Evolutionary conservation across 2,797 vertebrate genomes (phyloP).

Genomic region (Sebastes flavidus): DNA sequence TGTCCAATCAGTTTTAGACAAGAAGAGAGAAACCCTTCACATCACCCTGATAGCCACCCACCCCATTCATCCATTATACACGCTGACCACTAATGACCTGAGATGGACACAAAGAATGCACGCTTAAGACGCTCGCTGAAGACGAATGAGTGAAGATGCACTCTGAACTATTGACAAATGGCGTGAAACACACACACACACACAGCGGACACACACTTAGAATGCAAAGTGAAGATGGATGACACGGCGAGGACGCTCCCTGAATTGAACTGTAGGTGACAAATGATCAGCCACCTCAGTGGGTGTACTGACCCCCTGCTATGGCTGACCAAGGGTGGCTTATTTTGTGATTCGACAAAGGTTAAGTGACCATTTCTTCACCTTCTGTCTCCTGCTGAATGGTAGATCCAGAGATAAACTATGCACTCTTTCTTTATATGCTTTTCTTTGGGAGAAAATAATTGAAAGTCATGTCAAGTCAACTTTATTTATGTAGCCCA

Average conservation of each 20-base stretch:
- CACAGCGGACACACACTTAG: slow-evolving; percentile 54
- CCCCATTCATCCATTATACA: slow-evolving; percentile 61
- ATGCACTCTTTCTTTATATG: not conserved
- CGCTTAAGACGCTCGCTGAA: slow-evolving; percentile 61
- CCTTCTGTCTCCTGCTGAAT: slow-evolving; percentile 41
- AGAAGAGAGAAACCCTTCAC: slow-evolving; percentile 12
- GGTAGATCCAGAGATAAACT: slow-evolving; percentile 4
- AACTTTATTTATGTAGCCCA: not conserved
- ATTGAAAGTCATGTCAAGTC: not conserved
- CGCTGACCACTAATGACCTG: slow-evolving; percentile 63
- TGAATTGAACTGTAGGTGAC: slow-evolving; percentile 69
- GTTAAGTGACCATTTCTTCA: slow-evolving; percentile 69
- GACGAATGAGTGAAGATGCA: slow-evolving; percentile 73
- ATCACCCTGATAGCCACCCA: slow-evolving; percentile 40
- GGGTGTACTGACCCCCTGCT: slow-evolving; percentile 54
- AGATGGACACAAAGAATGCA: slow-evolving; percentile 71
- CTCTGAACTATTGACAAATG: slow-evolving; percentile 81
- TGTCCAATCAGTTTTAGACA: slow-evolving; percentile 41
- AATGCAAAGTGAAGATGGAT: slow-evolving; percentile 68
- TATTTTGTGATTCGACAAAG: slow-evolving; percentile 63
- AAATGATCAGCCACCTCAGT: slow-evolving; percentile 57
- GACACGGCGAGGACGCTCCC: slow-evolving; percentile 46
- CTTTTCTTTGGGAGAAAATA: not conserved
- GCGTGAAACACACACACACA: slow-evolving; percentile 55
- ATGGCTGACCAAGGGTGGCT: slow-evolving; percentile 38